Base-by-base conservation (phyloP, 2,113 vertebrate species). In the Oncorhynchus kisutch region DNA sequence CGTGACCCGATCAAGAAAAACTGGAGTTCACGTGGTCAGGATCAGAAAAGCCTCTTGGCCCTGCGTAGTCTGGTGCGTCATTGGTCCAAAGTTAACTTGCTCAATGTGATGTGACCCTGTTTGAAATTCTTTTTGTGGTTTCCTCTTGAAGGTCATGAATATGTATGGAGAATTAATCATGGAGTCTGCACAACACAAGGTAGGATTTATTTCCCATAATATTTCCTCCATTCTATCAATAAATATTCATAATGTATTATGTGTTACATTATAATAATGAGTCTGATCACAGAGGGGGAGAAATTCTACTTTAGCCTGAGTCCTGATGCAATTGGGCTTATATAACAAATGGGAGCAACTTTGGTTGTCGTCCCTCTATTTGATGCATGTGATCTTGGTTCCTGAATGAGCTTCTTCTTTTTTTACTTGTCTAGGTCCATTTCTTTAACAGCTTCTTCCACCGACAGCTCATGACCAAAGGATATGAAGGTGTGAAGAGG, bases 391-490 rank as follows among this genome's bases (percentile, higher is more conserved):
- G 9, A 2, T 45, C 39, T 18, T 54, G 51, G 51, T 16, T 14
- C 51, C 16, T 54, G 2, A 62, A 22, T 62, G 59, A 24, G n/a
- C 5, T 66, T 49, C 1, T 13, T 60, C 4, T 81, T 60, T 12
- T 11, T 66, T 39, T 2, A 11, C 12, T 81, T 60, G 89, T 88
- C 24, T 78, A 99, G 97, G 96, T 99, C 89, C 96, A 99, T 93
- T 99, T 98, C 89, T 96, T 98, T 90, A 99, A 99, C 94, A 99
- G 96, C 87, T 99, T 99, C 94, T 98, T 99, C 92, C 96, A 99
- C 86, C 94, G 94, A 90, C 97, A 99, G 93, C 96, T 99, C 48
- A 95, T 97, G 94, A 96, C 95, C 91, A 99, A 97, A 96, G 97
- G 97, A 80, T 99, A 98, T 75, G 96, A 98, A 71, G 97, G 97